A percentile compares a stretch with the other conserved stretches of the same genome.
phyloP scores from a whole-genome alignment of 2,888 invertebrate species.

The Apocheima hispidaria region DNA sequence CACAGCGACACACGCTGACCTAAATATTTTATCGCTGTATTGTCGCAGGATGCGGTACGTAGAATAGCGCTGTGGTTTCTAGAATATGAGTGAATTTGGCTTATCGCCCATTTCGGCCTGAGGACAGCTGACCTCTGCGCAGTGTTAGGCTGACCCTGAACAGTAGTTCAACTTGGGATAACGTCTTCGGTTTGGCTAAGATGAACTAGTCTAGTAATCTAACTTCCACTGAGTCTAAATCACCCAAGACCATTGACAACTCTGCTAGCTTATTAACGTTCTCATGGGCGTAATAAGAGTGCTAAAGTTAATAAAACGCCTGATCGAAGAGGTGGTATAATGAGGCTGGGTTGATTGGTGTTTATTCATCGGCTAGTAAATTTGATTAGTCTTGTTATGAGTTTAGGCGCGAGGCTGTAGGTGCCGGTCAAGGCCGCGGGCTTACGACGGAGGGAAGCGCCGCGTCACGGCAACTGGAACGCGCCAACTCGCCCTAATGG shows the following conservation, averaged over 20 bases:
- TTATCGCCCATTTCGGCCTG: conserved; percentile 33
- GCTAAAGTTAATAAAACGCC: conserved; percentile 3
- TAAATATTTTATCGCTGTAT: conserved; percentile 38
- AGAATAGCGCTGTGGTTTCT: conserved; percentile 38
- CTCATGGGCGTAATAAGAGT: conserved; percentile 12
- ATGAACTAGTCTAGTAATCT: conserved; percentile 36
- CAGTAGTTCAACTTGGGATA: conserved; percentile 44
- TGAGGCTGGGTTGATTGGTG: conserved; percentile 24
- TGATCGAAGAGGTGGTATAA: conserved; percentile 18
- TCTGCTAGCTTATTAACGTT: conserved; percentile 7
- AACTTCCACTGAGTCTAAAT: conserved; percentile 20
- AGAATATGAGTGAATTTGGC: conserved; percentile 43
- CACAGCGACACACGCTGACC: conserved; percentile 29
- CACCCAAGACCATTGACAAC: conserved; percentile 14
- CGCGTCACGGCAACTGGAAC: conserved; percentile 48
- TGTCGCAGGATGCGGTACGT: conserved; percentile 44
- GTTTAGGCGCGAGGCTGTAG: conserved; percentile 38
- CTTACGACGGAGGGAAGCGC: conserved; percentile 45
- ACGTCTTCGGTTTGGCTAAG: conserved; percentile 35
- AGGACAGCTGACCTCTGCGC: conserved; percentile 41
- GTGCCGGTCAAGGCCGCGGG: conserved; percentile 56
- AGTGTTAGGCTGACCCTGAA: conserved; percentile 44
- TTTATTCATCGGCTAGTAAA: conserved; percentile 33
- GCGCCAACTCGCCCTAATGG: conserved; percentile 42
- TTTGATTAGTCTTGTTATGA: conserved; percentile 42